Conservation (phyloP, 2,797 vertebrate genomes). For the Sebastes hopkinsi region DNA sequence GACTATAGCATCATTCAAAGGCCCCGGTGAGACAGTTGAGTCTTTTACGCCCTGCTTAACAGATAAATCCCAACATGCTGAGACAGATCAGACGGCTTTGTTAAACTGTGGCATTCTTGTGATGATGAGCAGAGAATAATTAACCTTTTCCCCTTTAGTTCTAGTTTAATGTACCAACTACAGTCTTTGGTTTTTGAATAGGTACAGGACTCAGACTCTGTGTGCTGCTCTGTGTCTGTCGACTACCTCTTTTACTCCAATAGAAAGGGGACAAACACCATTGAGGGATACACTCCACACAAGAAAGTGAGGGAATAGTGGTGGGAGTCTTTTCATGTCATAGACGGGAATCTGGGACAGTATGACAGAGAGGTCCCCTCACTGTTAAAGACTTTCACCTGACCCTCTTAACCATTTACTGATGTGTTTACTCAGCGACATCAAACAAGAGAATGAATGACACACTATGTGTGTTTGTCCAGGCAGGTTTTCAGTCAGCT, state of each 20-base stretch:
- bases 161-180: constrained; percentile 13
- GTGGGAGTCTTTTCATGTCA: constrained; percentile 46
- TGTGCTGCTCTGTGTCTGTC: constrained; percentile 25
- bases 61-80: constrained; percentile 47
- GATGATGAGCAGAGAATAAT: constrained; percentile 38
- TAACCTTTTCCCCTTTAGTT: constrained; percentile 29
- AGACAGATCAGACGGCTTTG: constrained; percentile 46
- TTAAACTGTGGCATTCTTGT: constrained; percentile 24
- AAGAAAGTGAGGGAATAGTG: constrained; percentile 11
- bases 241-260: constrained; percentile 34
- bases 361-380: constrained; percentile 13
- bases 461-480: constrained; percentile 16
- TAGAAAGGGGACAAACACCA: constrained; percentile 54
- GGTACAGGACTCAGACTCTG: constrained; percentile 16
- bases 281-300: constrained; percentile 13
- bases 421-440: constrained; percentile 50
- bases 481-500: constrained; percentile 6
- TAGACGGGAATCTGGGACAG: constrained; percentile 29
- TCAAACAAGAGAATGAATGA: constrained; percentile 41
- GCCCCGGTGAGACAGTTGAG: neutral
- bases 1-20: neutral
- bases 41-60: neutral
- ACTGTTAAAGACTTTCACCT: constrained; percentile 42
- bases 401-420: constrained; percentile 34
- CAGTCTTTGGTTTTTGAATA: constrained; percentile 37